phyloP scores from a whole-genome alignment of 1,140 invertebrate genomes.

The Ips nitidus region DNA sequence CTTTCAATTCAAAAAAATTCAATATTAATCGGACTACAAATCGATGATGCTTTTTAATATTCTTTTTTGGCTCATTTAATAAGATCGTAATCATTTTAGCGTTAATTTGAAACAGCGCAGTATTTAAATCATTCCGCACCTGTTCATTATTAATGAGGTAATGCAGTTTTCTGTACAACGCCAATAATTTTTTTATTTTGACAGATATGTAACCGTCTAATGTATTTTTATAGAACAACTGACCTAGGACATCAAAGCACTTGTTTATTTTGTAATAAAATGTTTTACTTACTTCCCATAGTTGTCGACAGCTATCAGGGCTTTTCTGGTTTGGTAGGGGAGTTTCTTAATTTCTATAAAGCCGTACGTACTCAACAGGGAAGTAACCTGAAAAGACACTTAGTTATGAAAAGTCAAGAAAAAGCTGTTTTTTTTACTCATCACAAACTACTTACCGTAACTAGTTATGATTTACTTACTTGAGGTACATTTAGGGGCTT shows the following conservation, averaged over 20 bases:
- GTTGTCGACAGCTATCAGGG: slow-evolving; percentile 54
- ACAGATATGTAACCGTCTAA: too few species aligned
- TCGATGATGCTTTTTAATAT: too few species aligned
- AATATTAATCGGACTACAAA: too few species aligned
- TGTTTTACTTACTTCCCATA: slow-evolving; percentile 50
- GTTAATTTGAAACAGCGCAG: neutral
- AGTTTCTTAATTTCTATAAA: slow-evolving; percentile 52
- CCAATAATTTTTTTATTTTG: too few species aligned
- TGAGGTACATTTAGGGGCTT: slow-evolving; percentile 46
- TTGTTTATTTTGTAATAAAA: too few species aligned
- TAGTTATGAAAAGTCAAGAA: neutral
- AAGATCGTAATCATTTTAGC: too few species aligned
- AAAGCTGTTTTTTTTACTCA: neutral
- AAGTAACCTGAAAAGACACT: slow-evolving; percentile 47
- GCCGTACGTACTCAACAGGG: slow-evolving; percentile 51
- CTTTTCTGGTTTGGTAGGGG: slow-evolving; percentile 38
- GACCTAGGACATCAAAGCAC: too few species aligned
- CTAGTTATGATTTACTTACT: slow-evolving; percentile 39
- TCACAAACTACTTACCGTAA: too few species aligned
- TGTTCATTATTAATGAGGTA: slow-evolving; percentile 8
- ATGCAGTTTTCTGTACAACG: too few species aligned
- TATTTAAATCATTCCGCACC: slow-evolving; percentile 11
- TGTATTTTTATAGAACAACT: too few species aligned
- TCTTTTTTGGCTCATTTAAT: too few species aligned
- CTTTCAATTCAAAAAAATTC: too few species aligned